A percentile compares a stretch with the other conserved stretches of the same genome.
Conservation (phyloP, 2,113 vertebrate species). For the Clarias batrachus region DNA sequence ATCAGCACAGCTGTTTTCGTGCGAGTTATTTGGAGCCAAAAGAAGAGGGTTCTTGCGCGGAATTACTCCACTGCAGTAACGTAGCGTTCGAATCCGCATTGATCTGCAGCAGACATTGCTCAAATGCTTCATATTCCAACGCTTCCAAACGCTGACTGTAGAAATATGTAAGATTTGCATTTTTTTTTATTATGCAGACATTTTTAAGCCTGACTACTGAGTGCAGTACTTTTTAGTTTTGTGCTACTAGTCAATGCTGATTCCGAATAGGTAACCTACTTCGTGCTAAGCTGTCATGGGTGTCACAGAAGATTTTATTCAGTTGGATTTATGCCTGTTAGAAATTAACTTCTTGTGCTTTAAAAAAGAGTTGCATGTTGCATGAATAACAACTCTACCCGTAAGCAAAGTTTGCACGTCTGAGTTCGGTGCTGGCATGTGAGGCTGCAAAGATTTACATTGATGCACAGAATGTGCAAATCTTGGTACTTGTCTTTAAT, state of each 20-base stretch:
- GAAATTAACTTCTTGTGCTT: too few relatives aligned
- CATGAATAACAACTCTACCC: neutral
- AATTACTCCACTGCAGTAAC: neutral
- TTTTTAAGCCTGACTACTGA: neutral
- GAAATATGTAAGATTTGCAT: neutral
- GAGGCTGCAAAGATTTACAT: neutral
- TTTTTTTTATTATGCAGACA: neutral
- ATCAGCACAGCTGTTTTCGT: constrained; percentile 10
- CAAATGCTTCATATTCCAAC: constrained; percentile 2
- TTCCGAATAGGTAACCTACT: neutral
- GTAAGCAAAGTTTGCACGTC: neutral
- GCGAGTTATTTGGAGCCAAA: neutral
- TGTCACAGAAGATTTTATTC: neutral
- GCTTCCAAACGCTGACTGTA: neutral
- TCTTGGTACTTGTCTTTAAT: too few relatives aligned
- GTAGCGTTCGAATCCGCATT: neutral
- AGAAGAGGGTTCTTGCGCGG: neutral
- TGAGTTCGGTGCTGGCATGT: neutral
- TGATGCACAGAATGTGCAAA: neutral
- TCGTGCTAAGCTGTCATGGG: neutral
- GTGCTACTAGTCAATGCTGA: neutral
- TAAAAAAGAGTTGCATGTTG: too few relatives aligned
- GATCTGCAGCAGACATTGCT: neutral
- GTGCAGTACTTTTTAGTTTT: neutral
- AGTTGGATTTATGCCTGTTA: neutral